Evolutionary conservation across 1,140 invertebrate genomes (phyloP), one percentile per base, ranked within the genome.

Genomic region (Aethina tumida): DNA sequence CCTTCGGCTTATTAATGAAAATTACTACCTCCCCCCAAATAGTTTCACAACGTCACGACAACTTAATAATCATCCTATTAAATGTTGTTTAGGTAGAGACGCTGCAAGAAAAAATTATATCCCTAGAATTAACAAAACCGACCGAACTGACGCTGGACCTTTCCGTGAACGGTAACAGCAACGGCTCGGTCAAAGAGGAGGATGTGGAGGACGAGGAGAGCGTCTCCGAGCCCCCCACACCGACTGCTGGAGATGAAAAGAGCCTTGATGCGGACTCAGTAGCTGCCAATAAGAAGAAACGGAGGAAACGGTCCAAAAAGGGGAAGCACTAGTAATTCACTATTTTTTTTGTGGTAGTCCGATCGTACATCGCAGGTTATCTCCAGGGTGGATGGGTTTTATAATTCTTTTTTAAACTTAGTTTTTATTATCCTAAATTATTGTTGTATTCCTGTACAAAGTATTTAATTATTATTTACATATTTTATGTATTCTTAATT

Each of bases 41-140:
- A n/a, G n/a, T n/a, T n/a, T n/a, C n/a, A n/a, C n/a, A n/a, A n/a
- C n/a, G n/a, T n/a, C n/a, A n/a, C n/a, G n/a, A n/a, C n/a, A n/a
- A n/a, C n/a, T n/a, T n/a, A n/a, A n/a, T n/a, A n/a, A n/a, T n/a
- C n/a, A n/a, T n/a, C n/a, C 24, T 8, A 15, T 8, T 5, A 8
- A 14, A 15, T 22, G 4, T 13, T n/a, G 13, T 28, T 16, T 61
- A 90, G 85, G 83, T 89, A 53, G 84, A 90, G 70, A 88, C 84
- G 27, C 77, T 84, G 32, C 76, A 83, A 63, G 84, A 88, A 64
- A 87, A 87, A 65, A 88, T 89, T 49, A 85, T 89, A 58, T 87
- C 84, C 26, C 63, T 90, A 58, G 84, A 89, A 59, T 60, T 90
- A 53, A 81, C 78, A 29, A 55, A 59, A 41, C 45, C 54, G 2